Percentiles rank a stretch among this genome's conserved stretches.
phyloP scores from a whole-genome alignment of 2,797 vertebrate species.

The Sorex maritimensis region DNA sequence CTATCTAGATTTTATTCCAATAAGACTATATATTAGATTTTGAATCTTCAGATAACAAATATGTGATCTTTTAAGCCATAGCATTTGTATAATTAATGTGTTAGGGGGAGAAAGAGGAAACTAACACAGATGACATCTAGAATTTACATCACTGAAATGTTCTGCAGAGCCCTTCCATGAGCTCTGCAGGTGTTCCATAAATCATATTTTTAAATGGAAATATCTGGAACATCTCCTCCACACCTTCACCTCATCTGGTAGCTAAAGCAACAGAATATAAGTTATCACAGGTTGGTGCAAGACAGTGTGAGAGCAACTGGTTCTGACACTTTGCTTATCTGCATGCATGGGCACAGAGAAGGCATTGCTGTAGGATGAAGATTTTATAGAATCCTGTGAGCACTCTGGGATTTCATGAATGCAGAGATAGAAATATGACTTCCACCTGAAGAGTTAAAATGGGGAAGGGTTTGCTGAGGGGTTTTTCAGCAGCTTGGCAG shows the following conservation, averaged over 20 bases:
- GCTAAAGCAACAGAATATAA: neutral
- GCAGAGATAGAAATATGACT: neutral
- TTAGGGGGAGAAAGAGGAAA: neutral
- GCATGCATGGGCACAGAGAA: neutral
- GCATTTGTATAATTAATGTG: neutral
- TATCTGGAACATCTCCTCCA: neutral
- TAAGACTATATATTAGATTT: neutral
- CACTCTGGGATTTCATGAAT: neutral
- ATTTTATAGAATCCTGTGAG: neutral
- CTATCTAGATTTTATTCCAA: neutral
- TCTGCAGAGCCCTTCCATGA: neutral
- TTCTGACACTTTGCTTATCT: neutral
- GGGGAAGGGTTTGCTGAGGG: neutral
- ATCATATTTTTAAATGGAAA: slow-evolving; percentile 24
- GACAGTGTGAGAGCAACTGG: neutral
- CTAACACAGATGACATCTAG: neutral
- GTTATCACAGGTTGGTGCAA: neutral
- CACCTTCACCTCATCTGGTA: neutral
- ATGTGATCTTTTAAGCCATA: neutral
- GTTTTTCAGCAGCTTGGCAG: neutral
- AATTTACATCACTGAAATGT: neutral
- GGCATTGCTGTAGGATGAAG: neutral
- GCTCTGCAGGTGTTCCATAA: neutral
- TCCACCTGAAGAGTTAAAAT: neutral
- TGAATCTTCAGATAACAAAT: neutral